Conservation (phyloP, 2,113 vertebrate species). For the Daboia siamensis region DNA sequence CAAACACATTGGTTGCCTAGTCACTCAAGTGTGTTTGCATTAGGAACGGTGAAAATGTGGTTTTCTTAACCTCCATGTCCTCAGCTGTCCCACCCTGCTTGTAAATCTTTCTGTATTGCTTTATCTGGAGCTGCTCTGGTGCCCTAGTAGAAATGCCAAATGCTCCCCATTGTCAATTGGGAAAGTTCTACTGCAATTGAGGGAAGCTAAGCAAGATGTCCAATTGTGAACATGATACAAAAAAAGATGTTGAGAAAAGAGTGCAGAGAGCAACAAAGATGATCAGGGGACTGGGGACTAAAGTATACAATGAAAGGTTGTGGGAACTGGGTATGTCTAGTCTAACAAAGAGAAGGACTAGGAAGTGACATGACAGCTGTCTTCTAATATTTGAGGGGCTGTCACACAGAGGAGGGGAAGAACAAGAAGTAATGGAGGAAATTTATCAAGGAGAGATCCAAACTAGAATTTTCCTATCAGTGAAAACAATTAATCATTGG, state of each 20-base stretch:
- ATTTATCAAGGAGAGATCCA: too few relatives aligned
- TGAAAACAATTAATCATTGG: too few relatives aligned
- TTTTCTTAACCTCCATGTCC: neutral
- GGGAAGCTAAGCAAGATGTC: neutral
- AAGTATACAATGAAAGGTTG: too few relatives aligned
- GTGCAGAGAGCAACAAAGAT: neutral
- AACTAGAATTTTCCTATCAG: too few relatives aligned
- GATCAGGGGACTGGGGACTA: too few relatives aligned
- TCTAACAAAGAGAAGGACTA: too few relatives aligned
- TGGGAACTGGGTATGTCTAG: neutral
- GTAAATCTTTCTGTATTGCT: neutral
- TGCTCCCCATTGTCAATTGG: neutral
- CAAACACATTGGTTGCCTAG: neutral
- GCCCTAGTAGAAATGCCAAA: neutral
- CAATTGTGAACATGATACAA: neutral
- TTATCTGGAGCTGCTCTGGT: neutral
- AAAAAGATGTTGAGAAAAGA: neutral
- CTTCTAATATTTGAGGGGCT: neutral
- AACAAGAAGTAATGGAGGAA: too few relatives aligned
- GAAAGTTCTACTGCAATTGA: neutral
- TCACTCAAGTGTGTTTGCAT: neutral
- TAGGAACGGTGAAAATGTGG: neutral
- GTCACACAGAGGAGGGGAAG: neutral
- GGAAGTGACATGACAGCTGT: too few relatives aligned
- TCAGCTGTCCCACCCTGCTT: neutral